Percentiles rank a stretch among this genome's conserved stretches.
These are phyloP conservation scores for Poecilia velifera DNA, from an alignment of 2,797 vertebrate species.

Conservation along the genomic window DNA sequence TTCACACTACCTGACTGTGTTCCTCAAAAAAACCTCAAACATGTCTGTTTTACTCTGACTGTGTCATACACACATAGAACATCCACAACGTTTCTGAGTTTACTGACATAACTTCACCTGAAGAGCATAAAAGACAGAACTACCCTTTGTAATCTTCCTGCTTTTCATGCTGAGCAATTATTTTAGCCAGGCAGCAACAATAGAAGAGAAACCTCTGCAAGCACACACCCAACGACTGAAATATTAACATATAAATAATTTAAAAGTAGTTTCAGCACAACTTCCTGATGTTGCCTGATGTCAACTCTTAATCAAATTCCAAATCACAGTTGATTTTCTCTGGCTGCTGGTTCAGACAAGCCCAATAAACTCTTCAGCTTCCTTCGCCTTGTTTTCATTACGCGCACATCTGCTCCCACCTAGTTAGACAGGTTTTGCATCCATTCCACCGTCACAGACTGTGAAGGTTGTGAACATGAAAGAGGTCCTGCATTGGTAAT, in stretches of 20 bases:
- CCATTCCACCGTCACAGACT: slow-evolving; percentile 8
- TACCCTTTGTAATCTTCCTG: background rate
- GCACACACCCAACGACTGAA: slow-evolving; percentile 11
- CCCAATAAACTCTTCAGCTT: background rate
- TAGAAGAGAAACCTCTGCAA: background rate
- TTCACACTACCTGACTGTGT: background rate
- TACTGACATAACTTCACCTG: background rate
- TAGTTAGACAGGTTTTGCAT: slow-evolving; percentile 75
- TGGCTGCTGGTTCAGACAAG: background rate
- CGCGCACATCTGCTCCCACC: slow-evolving; percentile 60
- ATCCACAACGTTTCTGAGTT: background rate
- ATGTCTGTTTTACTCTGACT: background rate
- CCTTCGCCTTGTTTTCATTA: slow-evolving; percentile 47
- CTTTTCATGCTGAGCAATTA: slow-evolving; percentile 9
- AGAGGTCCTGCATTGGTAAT: slow-evolving; percentile 46
- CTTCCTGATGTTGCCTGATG: background rate
- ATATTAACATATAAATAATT: background rate
- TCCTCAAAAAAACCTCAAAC: background rate
- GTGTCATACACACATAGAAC: background rate
- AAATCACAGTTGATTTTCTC: background rate
- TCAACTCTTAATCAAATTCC: background rate
- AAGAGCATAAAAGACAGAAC: background rate
- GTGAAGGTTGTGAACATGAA: slow-evolving; percentile 36
- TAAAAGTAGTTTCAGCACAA: background rate
- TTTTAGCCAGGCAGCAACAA: slow-evolving; percentile 1